phyloP scores from a whole-genome alignment of 2,113 vertebrate genomes.

The Apistogramma diplotaenia region DNA sequence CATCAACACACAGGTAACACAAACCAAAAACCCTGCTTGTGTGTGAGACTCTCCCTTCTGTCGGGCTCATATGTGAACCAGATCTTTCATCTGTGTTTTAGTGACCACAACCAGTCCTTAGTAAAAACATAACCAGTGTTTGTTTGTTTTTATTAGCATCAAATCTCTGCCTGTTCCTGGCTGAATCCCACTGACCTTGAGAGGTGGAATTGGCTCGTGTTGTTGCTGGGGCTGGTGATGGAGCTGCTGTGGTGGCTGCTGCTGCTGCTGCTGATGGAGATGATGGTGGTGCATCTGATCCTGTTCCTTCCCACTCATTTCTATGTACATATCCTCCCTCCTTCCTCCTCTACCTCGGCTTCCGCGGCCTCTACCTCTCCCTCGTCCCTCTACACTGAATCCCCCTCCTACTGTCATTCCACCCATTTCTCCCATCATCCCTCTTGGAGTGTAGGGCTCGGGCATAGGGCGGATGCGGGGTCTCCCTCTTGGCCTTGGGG shows the following conservation, averaged over 20 bases:
- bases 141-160: not conserved
- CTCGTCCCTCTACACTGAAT: constrained; percentile 61
- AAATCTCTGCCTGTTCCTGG: not conserved
- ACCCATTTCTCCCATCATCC: constrained; percentile 76
- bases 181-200: constrained; percentile 70
- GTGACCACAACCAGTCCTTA: not conserved
- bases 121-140: not conserved
- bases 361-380: constrained; percentile 73
- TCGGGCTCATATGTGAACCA: not conserved
- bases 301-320: constrained; percentile 73
- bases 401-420: constrained; percentile 58
- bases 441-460: constrained; percentile 77
- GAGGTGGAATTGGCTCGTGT: constrained; percentile 78
- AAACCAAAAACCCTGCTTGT: not conserved
- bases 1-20: not conserved
- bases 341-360: constrained; percentile 74
- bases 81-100: not conserved
- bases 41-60: not conserved
- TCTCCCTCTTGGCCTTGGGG: constrained; percentile 85
- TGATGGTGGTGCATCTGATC: constrained; percentile 73
- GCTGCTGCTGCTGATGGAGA: constrained; percentile 65
- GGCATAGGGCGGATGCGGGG: constrained; percentile 88
- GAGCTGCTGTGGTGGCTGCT: constrained; percentile 61
- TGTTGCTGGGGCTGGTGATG: constrained; percentile 68
- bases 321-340: constrained; percentile 78